Evolutionary conservation across 1,140 invertebrate genomes (phyloP), one percentile per base, ranked within the genome.

Genomic region (Nasonia vitripennis): DNA sequence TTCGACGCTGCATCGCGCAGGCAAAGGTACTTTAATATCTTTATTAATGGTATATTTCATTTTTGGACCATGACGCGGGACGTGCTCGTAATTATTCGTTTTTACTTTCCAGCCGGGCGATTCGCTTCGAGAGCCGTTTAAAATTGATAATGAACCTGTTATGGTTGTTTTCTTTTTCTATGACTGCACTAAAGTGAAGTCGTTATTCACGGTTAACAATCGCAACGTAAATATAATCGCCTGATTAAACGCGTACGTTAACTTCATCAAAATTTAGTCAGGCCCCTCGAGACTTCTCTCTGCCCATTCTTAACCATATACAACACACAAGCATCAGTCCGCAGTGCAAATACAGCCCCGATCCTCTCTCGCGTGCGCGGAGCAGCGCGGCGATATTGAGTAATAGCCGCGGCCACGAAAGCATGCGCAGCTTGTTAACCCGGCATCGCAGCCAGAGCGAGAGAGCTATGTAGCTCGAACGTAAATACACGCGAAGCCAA

Each of bases 21-120:
- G 14, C 20, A 55, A 23, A 41, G 71, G 3, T 51, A 48, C 77
- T 75, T 77, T 79, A 79, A 86, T 83, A 79, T 86, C 80, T 78
- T 86, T 78, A 78, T 86, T 86, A 86, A 86, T 86, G 78, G 78
- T 86, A 78, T 23, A 17, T 78, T 83, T 55, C 41, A 10, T 79
- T 77, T 77, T 27, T 11, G n/a, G n/a, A 20, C 45, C 20, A 20
- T n/a, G 27, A 27, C 27, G 27, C 27, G 27, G 0, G 27, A 27
- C 27, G 27, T 27, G 55, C 55, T 62, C n/a, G 55, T 62, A 20
- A 20, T 62, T 20, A 20, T 62, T 62, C n/a, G 55, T 62, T 62
- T 62, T 62, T 62, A 7, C 17, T 0, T 55, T 20, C 51, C 51
- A 5, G 51, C 51, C 17, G 51, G 14, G 17, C 12, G 41, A 45